These are phyloP conservation scores for Setipinna tenuifilis DNA, from an alignment of 2,797 vertebrate genomes.

Conservation along the genomic window DNA sequence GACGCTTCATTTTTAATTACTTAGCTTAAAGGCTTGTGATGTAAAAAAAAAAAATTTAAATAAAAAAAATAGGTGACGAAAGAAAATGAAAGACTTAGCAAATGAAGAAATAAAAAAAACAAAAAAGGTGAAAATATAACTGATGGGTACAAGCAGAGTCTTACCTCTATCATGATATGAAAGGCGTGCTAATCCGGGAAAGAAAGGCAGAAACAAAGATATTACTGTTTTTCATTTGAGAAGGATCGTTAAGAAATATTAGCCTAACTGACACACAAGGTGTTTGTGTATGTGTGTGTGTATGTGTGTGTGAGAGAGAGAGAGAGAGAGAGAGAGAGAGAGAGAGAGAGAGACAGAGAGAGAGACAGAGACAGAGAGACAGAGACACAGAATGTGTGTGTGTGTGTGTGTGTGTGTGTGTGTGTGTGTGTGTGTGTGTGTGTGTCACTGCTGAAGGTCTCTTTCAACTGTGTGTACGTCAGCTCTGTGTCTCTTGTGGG, in stretches of 20 bases:
- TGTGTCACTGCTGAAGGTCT: neutral
- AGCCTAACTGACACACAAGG: neutral
- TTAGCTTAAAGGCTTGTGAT: conserved; percentile 20
- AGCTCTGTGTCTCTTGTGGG: neutral
- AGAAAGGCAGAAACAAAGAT: conserved; percentile 79
- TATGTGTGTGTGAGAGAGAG: neutral
- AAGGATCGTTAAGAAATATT: conserved; percentile 52
- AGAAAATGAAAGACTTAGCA: conserved; percentile 17
- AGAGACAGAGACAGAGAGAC: neutral
- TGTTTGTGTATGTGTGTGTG: neutral
- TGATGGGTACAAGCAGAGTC: conserved; percentile 69
- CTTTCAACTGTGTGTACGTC: neutral
- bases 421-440: neutral
- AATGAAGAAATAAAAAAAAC: neutral
- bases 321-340: neutral
- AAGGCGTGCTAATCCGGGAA: conserved; percentile 93
- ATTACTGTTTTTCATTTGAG: conserved; percentile 74
- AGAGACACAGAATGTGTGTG: neutral
- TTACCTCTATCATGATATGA: conserved; percentile 99
- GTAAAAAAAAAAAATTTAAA: conserved; percentile 29
- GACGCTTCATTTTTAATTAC: neutral
- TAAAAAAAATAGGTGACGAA: conserved; percentile 16
- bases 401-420: neutral
- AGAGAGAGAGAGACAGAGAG: neutral
- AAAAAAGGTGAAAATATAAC: conserved; percentile 18